A percentile compares a stretch with the other conserved stretches of the same genome.
These are phyloP conservation scores for Anastrepha ludens DNA, from an alignment of 1,140 invertebrate genomes.

Conservation along the genomic window DNA sequence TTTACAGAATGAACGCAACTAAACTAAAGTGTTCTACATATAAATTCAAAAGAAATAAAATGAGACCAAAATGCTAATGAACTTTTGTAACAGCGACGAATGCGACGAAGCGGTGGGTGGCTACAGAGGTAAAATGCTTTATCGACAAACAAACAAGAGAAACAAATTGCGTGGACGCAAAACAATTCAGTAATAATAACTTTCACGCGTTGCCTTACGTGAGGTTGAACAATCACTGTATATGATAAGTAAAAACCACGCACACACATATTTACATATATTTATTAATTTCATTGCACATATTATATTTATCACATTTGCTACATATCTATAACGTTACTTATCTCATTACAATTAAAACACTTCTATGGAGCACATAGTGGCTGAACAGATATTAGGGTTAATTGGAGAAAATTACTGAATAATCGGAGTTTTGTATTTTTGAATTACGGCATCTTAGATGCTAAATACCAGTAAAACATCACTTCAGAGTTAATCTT, in stretches of 20 bases:
- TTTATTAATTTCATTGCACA: not conserved
- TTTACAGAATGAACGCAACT: not conserved
- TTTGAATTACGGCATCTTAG: not conserved
- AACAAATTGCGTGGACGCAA: slow-evolving; percentile 43
- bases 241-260: not conserved
- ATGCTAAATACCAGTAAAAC: not conserved
- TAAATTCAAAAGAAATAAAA: not conserved
- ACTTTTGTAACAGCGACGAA: not conserved
- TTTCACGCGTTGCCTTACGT: slow-evolving; percentile 59
- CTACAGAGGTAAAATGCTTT: not conserved
- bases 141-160: slow-evolving; percentile 8
- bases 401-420: slow-evolving; percentile 8
- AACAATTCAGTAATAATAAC: slow-evolving; percentile 55
- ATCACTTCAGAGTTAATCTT: not conserved
- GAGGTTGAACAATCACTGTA: slow-evolving; percentile 36
- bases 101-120: not conserved
- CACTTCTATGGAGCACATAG: not conserved
- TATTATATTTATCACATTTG: not conserved
- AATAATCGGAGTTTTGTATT: not conserved
- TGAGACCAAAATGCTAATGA: slow-evolving; percentile 44
- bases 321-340: not conserved
- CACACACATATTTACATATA: not conserved
- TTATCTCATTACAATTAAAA: slow-evolving; percentile 10
- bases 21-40: not conserved
- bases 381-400: not conserved